phyloP scores from a whole-genome alignment of 2,113 vertebrate species.

The Chroicocephalus ridibundus region DNA sequence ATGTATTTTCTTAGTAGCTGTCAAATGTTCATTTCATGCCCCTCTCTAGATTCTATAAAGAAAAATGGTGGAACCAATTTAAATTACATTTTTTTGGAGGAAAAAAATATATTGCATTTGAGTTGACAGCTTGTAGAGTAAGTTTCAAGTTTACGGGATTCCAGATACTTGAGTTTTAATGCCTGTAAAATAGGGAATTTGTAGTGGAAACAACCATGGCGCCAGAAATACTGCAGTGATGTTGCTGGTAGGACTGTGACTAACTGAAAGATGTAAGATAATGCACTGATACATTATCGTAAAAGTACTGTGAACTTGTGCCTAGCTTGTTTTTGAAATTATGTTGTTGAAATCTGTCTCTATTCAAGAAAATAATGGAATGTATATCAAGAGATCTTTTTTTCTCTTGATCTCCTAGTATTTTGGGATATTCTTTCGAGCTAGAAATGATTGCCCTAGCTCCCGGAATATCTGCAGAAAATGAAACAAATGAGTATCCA shows the following conservation, averaged over 20 bases:
- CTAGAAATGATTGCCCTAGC: not conserved
- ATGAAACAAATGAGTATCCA: constrained; percentile 4
- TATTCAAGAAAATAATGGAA: not conserved
- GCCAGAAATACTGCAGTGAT: not conserved
- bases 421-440: constrained; percentile 9
- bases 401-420: not conserved
- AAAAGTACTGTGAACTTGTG: not conserved
- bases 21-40: constrained; percentile 15
- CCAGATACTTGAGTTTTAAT: constrained; percentile 11
- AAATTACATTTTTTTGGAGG: not conserved
- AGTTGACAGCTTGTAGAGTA: constrained; percentile 2
- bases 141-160: constrained; percentile 2
- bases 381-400: not conserved
- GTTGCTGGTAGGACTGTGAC: not conserved
- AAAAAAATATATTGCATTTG: constrained; percentile 33
- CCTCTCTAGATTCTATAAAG: not conserved
- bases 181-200: constrained; percentile 7
- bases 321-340: constrained; percentile 7
- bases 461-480: constrained; percentile 1
- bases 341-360: constrained; percentile 18
- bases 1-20: not conserved
- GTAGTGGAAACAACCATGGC: not conserved
- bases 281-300: not conserved
- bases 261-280: not conserved
- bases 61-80: not conserved